Percentiles rank a stretch among this genome's conserved stretches.
Evolutionary conservation across 2,888 invertebrate genomes (phyloP).

Genomic region (Ormyrus thymus): DNA sequence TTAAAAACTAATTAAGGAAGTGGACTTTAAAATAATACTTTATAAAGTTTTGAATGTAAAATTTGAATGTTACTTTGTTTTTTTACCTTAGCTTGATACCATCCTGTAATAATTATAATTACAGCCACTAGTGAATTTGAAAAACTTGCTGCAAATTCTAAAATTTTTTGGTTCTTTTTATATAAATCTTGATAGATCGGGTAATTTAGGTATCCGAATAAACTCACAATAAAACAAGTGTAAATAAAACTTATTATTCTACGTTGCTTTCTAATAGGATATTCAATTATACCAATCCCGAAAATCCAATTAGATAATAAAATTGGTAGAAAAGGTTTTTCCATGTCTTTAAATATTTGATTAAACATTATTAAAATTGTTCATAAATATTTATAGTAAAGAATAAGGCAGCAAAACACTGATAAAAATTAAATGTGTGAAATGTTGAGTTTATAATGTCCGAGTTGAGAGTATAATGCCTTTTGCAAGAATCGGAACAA

Average conservation of each 20-base stretch:
- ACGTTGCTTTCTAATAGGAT: conserved; percentile 40
- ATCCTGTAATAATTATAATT: conserved; percentile 23
- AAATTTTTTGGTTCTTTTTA: background rate
- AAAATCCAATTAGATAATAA: conserved; percentile 51
- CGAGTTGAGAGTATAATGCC: too few relatives aligned
- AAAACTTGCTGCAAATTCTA: conserved; percentile 11
- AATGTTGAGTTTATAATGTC: too few relatives aligned
- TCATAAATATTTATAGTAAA: too few relatives aligned
- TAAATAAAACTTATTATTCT: conserved; percentile 34
- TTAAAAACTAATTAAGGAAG: too few relatives aligned
- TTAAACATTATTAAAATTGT: too few relatives aligned
- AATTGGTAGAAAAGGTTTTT: conserved; percentile 42
- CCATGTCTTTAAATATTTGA: conserved; percentile 26
- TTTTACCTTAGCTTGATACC: conserved; percentile 41
- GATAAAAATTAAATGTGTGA: too few relatives aligned
- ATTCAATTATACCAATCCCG: conserved; percentile 53
- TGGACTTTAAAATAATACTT: too few relatives aligned
- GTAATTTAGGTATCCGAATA: background rate
- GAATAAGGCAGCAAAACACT: too few relatives aligned
- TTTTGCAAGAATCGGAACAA: too few relatives aligned
- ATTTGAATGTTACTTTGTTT: too few relatives aligned
- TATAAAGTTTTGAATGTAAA: too few relatives aligned
- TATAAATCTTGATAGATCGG: background rate
- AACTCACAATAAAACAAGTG: background rate
- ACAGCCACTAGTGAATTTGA: background rate